Evolutionary conservation across 2,888 invertebrate species (phyloP), one percentile per base, ranked within the genome.

Genomic region (Protophormia terraenovae): DNA sequence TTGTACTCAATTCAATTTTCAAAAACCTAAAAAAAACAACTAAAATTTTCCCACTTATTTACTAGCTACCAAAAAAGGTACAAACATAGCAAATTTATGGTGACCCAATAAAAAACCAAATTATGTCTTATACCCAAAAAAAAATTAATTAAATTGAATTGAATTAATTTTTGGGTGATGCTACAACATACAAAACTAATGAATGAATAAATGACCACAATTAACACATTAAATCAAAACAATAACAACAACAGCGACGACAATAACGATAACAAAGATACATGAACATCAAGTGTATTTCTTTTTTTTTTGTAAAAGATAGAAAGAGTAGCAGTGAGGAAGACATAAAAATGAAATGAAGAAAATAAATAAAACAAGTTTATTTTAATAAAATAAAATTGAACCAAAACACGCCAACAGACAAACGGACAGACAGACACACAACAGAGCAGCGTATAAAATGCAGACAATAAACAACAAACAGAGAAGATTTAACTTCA

Each of bases 341-440:
- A 58, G 55, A 73, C 29, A 50, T 19, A 66, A n/a, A 38, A 38
- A 75, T 55, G 16, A 64, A 66, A 73, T 58, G n/a, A 55, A 66
- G 41, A 45, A 64, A 67, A 58, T 10, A 67, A 58, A 77, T 67
- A 19, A 27, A 71, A 35, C 71, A 45, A 35, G 53, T 69, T 69
- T 62, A 19, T 69, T 55, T 55, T 76, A 66, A 41, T 27, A 29
- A 60, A 81, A 69, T 14, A 24, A 50, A 75, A 76, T 71, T 76
- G 58, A 58, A 76, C 60, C 27, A 27, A 80, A 84, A 72, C 80
- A 80, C 60, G 76, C 80, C 76, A 84, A 27, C 38, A 45, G 19
- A 55, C 58, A 66, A 35, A n/a, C n/a, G n/a, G n/a, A n/a, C n/a
- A n/a, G n/a, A n/a, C n/a, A n/a, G n/a, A n/a, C n/a, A n/a, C n/a